Evolutionary conservation across 2,113 vertebrate species (phyloP).

Genomic region (Tamias sibiricus): DNA sequence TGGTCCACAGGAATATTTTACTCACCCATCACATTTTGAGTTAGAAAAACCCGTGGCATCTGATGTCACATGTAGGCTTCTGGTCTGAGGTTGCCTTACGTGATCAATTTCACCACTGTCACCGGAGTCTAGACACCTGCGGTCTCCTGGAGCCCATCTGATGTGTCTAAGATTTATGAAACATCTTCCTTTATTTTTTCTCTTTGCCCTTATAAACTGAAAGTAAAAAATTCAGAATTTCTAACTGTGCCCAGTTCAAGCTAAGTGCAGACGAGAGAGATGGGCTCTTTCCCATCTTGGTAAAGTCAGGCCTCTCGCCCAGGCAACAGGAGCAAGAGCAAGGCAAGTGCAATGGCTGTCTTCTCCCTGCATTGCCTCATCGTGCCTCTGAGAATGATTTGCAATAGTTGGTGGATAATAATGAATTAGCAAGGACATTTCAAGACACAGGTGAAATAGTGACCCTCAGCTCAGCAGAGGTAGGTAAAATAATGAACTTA

Average conservation of each 20-base stretch:
- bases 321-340: too few species aligned
- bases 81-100: background rate
- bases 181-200: background rate
- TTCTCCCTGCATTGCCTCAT: background rate
- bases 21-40: background rate
- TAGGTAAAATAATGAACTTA: background rate
- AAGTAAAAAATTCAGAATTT: background rate
- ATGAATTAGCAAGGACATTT: background rate
- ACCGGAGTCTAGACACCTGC: background rate
- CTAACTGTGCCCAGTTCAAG: background rate
- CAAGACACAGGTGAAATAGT: background rate
- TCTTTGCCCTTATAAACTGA: background rate
- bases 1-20: background rate
- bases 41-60: background rate
- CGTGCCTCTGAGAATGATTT: background rate
- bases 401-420: background rate
- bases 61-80: background rate
- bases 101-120: background rate
- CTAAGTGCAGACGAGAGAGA: background rate
- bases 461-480: background rate
- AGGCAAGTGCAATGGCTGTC: too few species aligned
- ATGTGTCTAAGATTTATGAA: background rate
- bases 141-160: background rate
- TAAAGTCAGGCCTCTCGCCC: background rate
- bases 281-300: background rate